Evolutionary conservation across 2,113 vertebrate genomes (phyloP).

Genomic region (Bombycilla garrulus): DNA sequence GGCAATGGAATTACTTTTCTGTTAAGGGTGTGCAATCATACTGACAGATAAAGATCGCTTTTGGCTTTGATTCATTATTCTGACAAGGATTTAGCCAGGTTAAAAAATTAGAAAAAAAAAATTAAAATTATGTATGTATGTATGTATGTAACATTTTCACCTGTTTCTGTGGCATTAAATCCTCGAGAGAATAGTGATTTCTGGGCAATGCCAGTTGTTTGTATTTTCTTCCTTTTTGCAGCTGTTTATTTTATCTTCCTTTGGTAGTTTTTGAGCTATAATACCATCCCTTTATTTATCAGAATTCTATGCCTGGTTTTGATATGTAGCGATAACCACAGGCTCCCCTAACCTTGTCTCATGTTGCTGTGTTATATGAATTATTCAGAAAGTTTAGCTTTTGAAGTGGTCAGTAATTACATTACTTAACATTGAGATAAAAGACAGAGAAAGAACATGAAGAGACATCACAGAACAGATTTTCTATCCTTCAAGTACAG

Average conservation of each 20-base stretch:
- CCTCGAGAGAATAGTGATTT: neutral
- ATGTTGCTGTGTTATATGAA: neutral
- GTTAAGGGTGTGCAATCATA: neutral
- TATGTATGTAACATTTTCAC: neutral
- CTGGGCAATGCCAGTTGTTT: neutral
- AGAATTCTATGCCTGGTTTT: neutral
- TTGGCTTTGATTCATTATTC: conserved; percentile 17
- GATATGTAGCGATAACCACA: conserved; percentile 2
- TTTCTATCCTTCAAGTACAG: neutral
- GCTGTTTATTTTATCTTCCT: neutral
- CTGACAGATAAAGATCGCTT: neutral
- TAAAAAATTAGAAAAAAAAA: neutral
- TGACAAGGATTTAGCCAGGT: conserved; percentile 7
- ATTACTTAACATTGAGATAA: neutral
- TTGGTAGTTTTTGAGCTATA: neutral
- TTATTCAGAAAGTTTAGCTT: conserved; percentile 53
- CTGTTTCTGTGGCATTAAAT: neutral
- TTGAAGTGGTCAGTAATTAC: conserved; percentile 52
- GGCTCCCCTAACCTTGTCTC: neutral
- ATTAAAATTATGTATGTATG: neutral
- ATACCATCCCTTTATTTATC: neutral
- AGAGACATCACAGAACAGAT: neutral
- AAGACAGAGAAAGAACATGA: neutral
- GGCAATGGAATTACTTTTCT: neutral
- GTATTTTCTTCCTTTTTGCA: neutral